Percentiles rank a stretch among this genome's conserved stretches.
Conservation (phyloP, 2,797 vertebrate species). For the Clarias platycephalus region DNA sequence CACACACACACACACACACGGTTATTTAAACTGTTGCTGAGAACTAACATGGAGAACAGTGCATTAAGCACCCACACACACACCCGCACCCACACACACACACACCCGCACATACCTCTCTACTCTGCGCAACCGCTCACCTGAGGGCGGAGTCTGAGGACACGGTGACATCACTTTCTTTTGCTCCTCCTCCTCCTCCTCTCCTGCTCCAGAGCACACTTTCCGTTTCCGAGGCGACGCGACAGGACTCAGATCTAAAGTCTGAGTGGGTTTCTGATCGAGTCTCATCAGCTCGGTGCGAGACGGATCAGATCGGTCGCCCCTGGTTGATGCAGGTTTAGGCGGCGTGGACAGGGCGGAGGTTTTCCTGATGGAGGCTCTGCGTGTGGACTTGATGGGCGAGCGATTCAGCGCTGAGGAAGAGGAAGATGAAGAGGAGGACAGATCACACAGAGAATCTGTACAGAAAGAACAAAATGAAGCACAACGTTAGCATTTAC, state of each 20-base stretch:
- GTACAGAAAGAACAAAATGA: not conserved
- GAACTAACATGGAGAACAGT: not conserved
- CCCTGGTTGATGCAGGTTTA: not conserved
- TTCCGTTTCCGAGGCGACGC: slow-evolving; percentile 56
- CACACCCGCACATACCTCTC: not conserved
- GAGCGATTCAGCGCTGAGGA: slow-evolving; percentile 20
- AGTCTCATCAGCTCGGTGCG: slow-evolving; percentile 9
- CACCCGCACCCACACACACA: too few species aligned
- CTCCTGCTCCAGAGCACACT: slow-evolving; percentile 29
- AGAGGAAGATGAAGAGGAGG: not conserved
- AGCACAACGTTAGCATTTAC: not conserved
- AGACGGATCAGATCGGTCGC: not conserved
- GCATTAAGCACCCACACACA: too few species aligned
- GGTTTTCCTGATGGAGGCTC: not conserved
- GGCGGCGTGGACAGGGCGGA: not conserved
- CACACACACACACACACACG: too few species aligned
- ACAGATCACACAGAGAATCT: not conserved
- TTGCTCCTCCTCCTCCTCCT: slow-evolving; percentile 40
- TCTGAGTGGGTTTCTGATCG: slow-evolving; percentile 16
- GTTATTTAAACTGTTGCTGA: not conserved
- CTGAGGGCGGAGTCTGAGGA: slow-evolving; percentile 52
- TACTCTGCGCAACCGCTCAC: slow-evolving; percentile 53
- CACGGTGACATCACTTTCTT: slow-evolving; percentile 4
- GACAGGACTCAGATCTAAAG: slow-evolving; percentile 50
- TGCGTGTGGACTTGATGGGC: slow-evolving; percentile 14